phyloP scores from a whole-genome alignment of 2,113 vertebrate genomes.

The Stomatorhinus ivindoensis region DNA sequence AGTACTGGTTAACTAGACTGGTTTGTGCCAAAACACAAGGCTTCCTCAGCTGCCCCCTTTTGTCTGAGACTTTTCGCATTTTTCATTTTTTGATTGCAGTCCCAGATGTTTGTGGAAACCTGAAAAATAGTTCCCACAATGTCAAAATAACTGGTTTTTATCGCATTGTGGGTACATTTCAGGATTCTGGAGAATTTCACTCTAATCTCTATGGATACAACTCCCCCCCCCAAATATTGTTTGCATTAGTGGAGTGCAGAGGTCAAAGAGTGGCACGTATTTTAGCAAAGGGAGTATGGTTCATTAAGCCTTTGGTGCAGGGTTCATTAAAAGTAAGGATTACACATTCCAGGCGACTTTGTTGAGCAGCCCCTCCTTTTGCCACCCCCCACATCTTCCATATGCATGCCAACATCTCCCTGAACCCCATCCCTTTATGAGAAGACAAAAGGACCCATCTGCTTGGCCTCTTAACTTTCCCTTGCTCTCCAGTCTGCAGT shows the following conservation, averaged over 20 bases:
- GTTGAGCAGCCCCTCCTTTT: constrained; percentile 52
- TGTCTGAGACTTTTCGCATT: constrained; percentile 9
- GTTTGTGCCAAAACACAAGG: constrained; percentile 40
- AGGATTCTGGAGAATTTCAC: too few species aligned
- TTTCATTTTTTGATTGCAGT: too few species aligned
- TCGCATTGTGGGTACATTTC: too few species aligned
- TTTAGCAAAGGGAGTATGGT: constrained; percentile 55
- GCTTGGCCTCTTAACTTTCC: constrained; percentile 54
- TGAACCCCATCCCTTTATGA: constrained; percentile 17
- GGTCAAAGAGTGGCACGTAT: constrained; percentile 50
- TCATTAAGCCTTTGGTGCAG: constrained; percentile 62
- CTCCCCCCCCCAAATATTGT: constrained; percentile 13
- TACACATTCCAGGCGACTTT: constrained; percentile 61
- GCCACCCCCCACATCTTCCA: constrained; percentile 49
- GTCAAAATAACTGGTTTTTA: too few species aligned
- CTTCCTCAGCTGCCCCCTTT: constrained; percentile 37
- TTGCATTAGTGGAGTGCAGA: constrained; percentile 41
- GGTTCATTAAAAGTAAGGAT: constrained; percentile 67
- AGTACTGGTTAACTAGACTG: constrained; percentile 44
- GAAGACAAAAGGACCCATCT: constrained; percentile 63
- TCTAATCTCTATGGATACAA: too few species aligned
- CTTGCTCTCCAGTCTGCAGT: constrained; percentile 36
- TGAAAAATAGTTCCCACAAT: too few species aligned
- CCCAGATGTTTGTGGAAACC: too few species aligned
- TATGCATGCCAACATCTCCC: constrained; percentile 33